phyloP scores from a whole-genome alignment of 2,888 invertebrate species.

The Megamerina dolium region DNA sequence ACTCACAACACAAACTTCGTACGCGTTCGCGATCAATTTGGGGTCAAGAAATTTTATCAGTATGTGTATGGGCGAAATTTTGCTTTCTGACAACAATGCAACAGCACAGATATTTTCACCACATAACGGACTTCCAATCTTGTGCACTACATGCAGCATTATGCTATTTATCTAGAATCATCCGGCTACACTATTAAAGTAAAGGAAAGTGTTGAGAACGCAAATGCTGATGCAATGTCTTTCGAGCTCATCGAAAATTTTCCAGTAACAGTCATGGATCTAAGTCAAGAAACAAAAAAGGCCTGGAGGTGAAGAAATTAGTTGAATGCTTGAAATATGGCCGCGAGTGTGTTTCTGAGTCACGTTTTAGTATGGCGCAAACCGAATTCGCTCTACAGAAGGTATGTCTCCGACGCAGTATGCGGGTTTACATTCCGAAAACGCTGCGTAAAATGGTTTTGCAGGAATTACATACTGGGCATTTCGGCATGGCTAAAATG shows the following conservation, averaged over 20 bases:
- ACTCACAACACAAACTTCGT: too few relatives aligned
- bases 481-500: conserved; percentile 18
- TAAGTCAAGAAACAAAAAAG: conserved; percentile 7
- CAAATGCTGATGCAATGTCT: conserved; percentile 13
- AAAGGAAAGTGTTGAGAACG: conserved; percentile 9
- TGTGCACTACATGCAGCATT: conserved; percentile 20
- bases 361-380: conserved; percentile 5
- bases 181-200: conserved; percentile 8
- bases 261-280: conserved; percentile 13
- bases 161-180: conserved; percentile 14
- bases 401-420: conserved; percentile 10
- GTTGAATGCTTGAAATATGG: conserved; percentile 6
- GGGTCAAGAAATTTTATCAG: too few relatives aligned
- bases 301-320: background rate
- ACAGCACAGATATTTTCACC: conserved; percentile 9
- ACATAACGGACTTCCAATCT: background rate
- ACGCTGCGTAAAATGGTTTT: conserved; percentile 7
- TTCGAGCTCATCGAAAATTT: conserved; percentile 7
- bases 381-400: conserved; percentile 11
- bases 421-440: conserved; percentile 6
- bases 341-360: conserved; percentile 2
- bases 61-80: conserved; percentile 39
- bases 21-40: conserved; percentile 37
- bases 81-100: conserved; percentile 25
- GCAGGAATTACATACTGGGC: conserved; percentile 17